phyloP scores from a whole-genome alignment of 2,113 vertebrate species.

The Archocentrus centrarchus region DNA sequence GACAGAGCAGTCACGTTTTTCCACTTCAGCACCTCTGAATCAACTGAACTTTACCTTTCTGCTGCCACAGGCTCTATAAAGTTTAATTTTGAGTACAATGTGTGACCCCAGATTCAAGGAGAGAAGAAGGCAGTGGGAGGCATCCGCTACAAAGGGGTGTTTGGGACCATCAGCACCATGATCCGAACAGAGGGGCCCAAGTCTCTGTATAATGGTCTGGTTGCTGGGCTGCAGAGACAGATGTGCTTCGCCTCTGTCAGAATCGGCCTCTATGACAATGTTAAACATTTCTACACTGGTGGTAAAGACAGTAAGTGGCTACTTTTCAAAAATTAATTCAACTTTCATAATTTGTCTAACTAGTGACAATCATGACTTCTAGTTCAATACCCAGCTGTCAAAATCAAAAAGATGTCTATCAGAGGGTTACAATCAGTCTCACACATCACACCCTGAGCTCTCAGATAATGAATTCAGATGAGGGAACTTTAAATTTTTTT shows the following conservation, averaged over 20 bases:
- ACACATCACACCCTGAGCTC: not conserved
- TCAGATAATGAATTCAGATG: not conserved
- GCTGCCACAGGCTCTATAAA: not conserved
- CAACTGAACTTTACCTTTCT: not conserved
- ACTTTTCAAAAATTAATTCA: not conserved
- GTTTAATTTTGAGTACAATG: conserved; percentile 7
- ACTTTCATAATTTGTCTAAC: not conserved
- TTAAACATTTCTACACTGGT: conserved; percentile 83
- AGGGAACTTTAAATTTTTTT: not conserved
- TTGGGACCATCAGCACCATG: conserved; percentile 87
- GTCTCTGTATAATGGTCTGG: conserved; percentile 87
- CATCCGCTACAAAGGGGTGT: conserved; percentile 85
- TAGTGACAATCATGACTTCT: not conserved
- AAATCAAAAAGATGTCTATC: not conserved
- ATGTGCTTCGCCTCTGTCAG: conserved; percentile 87
- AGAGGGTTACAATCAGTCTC: not conserved
- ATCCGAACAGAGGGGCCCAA: conserved; percentile 83
- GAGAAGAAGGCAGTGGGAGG: conserved; percentile 73
- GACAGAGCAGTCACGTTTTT: not conserved
- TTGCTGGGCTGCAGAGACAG: conserved; percentile 87
- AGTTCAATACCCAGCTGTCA: not conserved
- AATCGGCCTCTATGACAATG: conserved; percentile 88
- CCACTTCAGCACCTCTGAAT: not conserved
- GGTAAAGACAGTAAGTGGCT: conserved; percentile 82
- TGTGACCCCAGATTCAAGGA: conserved; percentile 85